Evolutionary conservation across 2,888 invertebrate genomes (phyloP).

Genomic region (Nudaria mundana): DNA sequence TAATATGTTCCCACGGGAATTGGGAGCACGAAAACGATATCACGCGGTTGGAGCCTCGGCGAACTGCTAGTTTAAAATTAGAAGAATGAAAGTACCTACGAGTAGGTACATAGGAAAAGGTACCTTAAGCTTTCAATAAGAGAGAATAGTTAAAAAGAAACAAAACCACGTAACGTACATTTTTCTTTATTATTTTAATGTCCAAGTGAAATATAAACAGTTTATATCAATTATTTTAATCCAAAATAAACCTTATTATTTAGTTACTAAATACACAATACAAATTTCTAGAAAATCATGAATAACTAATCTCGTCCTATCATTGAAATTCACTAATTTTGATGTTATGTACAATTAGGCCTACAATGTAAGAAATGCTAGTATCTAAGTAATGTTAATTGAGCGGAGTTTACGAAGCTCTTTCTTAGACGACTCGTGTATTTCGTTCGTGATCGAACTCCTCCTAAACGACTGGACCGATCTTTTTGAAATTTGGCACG

Average conservation of each 20-base stretch:
- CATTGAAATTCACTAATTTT: constrained; percentile 29
- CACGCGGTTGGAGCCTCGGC: too few species aligned
- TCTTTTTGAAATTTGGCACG: too few species aligned
- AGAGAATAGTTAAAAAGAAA: constrained; percentile 15
- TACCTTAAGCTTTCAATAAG: not conserved
- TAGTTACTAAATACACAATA: not conserved
- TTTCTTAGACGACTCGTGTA: too few species aligned
- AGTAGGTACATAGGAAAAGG: too few species aligned
- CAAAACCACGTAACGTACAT: constrained; percentile 27
- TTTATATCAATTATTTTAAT: constrained; percentile 35
- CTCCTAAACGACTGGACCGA: too few species aligned
- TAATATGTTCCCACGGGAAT: too few species aligned
- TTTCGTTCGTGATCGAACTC: too few species aligned
- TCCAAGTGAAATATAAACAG: constrained; percentile 53
- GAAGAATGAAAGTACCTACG: too few species aligned
- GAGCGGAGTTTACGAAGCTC: too few species aligned
- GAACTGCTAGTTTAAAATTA: too few species aligned
- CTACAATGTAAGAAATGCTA: constrained; percentile 52
- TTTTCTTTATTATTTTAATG: constrained; percentile 51
- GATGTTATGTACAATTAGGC: constrained; percentile 44
- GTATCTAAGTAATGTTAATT: constrained; percentile 26
- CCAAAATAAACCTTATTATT: constrained; percentile 17
- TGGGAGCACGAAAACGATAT: too few species aligned
- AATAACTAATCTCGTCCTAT: constrained; percentile 14
- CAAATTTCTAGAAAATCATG: constrained; percentile 8